Evolutionary conservation across 2,888 invertebrate genomes (phyloP).

Genomic region (Pseudeuparius sepicola): DNA sequence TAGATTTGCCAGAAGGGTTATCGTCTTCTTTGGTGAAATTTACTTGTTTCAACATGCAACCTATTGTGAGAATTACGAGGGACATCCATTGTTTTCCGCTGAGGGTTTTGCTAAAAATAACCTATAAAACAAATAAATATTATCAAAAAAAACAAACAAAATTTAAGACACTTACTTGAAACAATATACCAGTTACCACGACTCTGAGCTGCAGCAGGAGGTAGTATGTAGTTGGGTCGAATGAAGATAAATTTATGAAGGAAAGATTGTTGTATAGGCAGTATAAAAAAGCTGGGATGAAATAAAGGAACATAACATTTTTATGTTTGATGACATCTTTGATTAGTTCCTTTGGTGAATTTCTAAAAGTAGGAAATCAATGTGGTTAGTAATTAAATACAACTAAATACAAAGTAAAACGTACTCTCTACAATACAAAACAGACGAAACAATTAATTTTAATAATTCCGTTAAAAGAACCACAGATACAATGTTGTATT

Average conservation of each 20-base stretch:
- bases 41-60: constrained; percentile 86
- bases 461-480: constrained; percentile 81
- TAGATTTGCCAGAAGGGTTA: constrained; percentile 24
- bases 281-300: constrained; percentile 84
- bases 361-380: constrained; percentile 38
- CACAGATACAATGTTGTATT: constrained; percentile 80
- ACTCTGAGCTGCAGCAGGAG: constrained; percentile 83
- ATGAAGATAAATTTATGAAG: constrained; percentile 79
- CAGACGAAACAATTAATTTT: constrained; percentile 64
- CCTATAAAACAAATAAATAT: constrained; percentile 45
- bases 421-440: constrained; percentile 63
- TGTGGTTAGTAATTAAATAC: constrained; percentile 1
- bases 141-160: background rate
- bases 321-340: constrained; percentile 49
- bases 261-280: constrained; percentile 92
- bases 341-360: constrained; percentile 45
- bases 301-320: constrained; percentile 66
- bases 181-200: constrained; percentile 83
- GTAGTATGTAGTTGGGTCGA: constrained; percentile 93
- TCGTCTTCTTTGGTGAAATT: constrained; percentile 37
- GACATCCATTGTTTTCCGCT: constrained; percentile 82
- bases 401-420: constrained; percentile 26
- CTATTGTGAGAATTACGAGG: constrained; percentile 70
- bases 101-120: constrained; percentile 75
- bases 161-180: constrained; percentile 58